These are phyloP conservation scores for Hirtodrosophila alboralis DNA, from an alignment of 2,888 invertebrate genomes.

Conservation along the genomic window DNA sequence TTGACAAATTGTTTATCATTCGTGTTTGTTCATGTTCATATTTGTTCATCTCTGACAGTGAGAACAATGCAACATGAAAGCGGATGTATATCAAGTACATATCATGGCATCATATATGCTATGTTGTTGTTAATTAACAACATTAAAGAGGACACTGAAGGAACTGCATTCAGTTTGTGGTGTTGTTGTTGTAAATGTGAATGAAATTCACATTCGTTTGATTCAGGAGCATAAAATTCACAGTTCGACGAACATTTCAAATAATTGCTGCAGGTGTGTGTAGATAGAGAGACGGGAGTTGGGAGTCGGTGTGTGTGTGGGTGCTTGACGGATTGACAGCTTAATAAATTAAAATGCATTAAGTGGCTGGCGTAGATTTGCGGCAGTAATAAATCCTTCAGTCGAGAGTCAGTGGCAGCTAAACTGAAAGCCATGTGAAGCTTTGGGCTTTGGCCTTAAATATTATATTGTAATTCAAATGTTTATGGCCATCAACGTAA, in stretches of 20 bases:
- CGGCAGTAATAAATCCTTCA: conserved; percentile 72
- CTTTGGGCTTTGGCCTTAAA: conserved; percentile 60
- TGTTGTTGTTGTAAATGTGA: neutral
- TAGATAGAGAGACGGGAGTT: no score
- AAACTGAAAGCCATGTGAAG: conserved; percentile 6
- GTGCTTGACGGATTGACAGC: conserved; percentile 65
- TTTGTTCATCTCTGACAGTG: neutral
- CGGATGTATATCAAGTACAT: neutral
- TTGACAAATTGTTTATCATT: no score
- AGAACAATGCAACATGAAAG: conserved; percentile 30
- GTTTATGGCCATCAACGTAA: conserved; percentile 78
- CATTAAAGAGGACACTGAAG: conserved; percentile 37
- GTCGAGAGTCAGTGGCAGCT: conserved; percentile 23
- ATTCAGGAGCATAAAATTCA: conserved; percentile 1
- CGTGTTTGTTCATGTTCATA: no score
- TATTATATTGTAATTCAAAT: conserved; percentile 79
- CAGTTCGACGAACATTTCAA: neutral
- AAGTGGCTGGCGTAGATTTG: conserved; percentile 72
- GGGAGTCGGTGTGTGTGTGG: conserved; percentile 1
- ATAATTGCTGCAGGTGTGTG: neutral
- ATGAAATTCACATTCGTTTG: conserved; percentile 1
- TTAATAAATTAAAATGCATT: conserved; percentile 80
- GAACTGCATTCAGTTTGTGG: conserved; percentile 21
- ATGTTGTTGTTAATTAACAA: conserved; percentile 50
- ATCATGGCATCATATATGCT: no score